Evolutionary conservation across 2,888 invertebrate genomes (phyloP).

Genomic region (Agrotis ipsilon): DNA sequence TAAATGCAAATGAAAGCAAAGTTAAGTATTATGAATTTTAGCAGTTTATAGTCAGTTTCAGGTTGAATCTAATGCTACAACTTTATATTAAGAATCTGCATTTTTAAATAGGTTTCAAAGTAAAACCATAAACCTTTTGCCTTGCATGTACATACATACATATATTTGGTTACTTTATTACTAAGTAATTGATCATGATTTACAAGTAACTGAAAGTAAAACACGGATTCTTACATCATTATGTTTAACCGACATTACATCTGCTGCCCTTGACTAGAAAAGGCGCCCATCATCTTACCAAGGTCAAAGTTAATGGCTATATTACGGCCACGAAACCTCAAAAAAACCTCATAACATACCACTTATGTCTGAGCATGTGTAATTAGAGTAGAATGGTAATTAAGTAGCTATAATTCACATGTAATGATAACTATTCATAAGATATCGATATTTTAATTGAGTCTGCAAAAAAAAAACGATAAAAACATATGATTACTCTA

Average conservation of each 20-base stretch:
- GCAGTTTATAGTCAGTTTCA: too few species aligned
- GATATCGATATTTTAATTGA: slow-evolving; percentile 47
- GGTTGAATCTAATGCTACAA: not conserved
- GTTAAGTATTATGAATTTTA: too few species aligned
- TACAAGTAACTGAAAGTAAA: not conserved
- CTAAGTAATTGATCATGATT: too few species aligned
- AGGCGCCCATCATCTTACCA: slow-evolving; percentile 27
- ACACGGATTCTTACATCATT: slow-evolving; percentile 6
- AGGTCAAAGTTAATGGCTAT: slow-evolving; percentile 47
- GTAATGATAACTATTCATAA: slow-evolving; percentile 46
- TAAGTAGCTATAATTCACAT: slow-evolving; percentile 44
- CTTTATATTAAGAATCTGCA: not conserved
- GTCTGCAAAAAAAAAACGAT: slow-evolving; percentile 23
- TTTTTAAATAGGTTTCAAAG: too few species aligned
- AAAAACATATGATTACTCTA: slow-evolving; percentile 29
- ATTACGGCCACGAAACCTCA: slow-evolving; percentile 18
- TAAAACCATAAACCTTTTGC: too few species aligned
- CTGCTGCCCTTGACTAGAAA: slow-evolving; percentile 49
- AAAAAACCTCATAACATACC: slow-evolving; percentile 29
- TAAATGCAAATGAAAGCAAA: not conserved
- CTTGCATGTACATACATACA: too few species aligned
- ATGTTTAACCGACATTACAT: slow-evolving; percentile 11
- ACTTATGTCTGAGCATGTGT: slow-evolving; percentile 27
- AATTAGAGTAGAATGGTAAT: slow-evolving; percentile 45
- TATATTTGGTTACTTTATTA: too few species aligned